These are phyloP conservation scores for Brachionus calyciflorus DNA, from an alignment of 1,140 invertebrate genomes.

Conservation along the genomic window DNA sequence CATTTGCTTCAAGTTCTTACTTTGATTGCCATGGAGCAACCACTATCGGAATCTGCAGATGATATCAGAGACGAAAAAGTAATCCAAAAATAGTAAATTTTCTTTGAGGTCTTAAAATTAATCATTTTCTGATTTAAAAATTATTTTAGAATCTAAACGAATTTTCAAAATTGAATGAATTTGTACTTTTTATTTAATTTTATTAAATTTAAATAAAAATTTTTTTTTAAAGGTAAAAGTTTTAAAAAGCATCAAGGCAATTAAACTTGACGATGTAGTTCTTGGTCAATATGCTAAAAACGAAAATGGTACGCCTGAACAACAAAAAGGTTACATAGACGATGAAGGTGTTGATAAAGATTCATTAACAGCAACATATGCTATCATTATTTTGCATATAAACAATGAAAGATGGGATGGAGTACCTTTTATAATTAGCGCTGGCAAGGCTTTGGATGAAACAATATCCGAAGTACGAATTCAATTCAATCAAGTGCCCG, in stretches of 20 bases:
- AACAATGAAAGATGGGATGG: constrained; percentile 98
- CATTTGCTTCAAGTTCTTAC: constrained; percentile 94
- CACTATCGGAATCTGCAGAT: constrained; percentile 86
- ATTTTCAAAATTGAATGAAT: not conserved
- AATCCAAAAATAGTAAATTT: not conserved
- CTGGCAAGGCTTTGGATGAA: constrained; percentile 80
- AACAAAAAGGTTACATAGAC: constrained; percentile 82
- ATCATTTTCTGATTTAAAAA: not conserved
- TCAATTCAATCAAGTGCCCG: constrained; percentile 86
- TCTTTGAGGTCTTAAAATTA: not conserved
- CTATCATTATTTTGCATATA: constrained; percentile 78
- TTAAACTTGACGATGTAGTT: constrained; percentile 79
- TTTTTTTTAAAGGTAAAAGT: constrained; percentile 70
- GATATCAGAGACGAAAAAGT: constrained; percentile 94
- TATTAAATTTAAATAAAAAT: not conserved
- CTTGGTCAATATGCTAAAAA: constrained; percentile 97
- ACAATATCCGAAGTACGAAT: constrained; percentile 95
- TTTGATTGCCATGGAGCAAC: constrained; percentile 97
- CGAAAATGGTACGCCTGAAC: constrained; percentile 73
- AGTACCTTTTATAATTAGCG: constrained; percentile 86
- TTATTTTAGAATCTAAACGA: not conserved
- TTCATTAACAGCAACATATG: constrained; percentile 93
- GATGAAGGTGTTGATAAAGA: constrained; percentile 82
- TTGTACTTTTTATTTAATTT: not conserved
- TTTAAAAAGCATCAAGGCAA: constrained; percentile 75